A percentile compares a stretch with the other conserved stretches of the same genome.
phyloP scores from a whole-genome alignment of 2,888 invertebrate genomes.

The Cryptops parisi region DNA sequence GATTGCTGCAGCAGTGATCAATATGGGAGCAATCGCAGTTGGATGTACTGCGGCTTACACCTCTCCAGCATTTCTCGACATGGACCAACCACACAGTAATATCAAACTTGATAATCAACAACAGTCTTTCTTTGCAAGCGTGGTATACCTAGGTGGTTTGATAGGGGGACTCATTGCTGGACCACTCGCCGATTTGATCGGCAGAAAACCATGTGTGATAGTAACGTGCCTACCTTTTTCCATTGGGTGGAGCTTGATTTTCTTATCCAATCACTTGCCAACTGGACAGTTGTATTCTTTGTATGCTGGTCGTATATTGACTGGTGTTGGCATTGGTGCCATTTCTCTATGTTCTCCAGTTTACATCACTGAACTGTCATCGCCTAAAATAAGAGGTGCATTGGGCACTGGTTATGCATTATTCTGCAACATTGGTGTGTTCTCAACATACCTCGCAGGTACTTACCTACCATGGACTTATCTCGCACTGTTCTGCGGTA shows the following conservation, averaged over 20 bases:
- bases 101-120: slow-evolving; percentile 31
- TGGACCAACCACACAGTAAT: slow-evolving; percentile 34
- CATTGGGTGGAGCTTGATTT: slow-evolving; percentile 63
- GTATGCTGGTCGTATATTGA: slow-evolving; percentile 61
- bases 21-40: slow-evolving; percentile 43
- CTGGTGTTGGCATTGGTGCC: slow-evolving; percentile 76
- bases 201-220: slow-evolving; percentile 42
- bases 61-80: slow-evolving; percentile 56
- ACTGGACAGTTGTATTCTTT: slow-evolving; percentile 59
- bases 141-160: slow-evolving; percentile 74
- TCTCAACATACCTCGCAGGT: slow-evolving; percentile 47
- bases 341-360: slow-evolving; percentile 77
- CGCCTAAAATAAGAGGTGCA: slow-evolving; percentile 79
- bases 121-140: slow-evolving; percentile 68
- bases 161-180: slow-evolving; percentile 71
- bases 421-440: slow-evolving; percentile 69
- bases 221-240: slow-evolving; percentile 35
- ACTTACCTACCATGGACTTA: slow-evolving; percentile 62
- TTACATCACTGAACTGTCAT: slow-evolving; percentile 83
- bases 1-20: slow-evolving; percentile 42
- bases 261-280: slow-evolving; percentile 41
- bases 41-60: slow-evolving; percentile 57
- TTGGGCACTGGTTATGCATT: slow-evolving; percentile 81
- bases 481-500: slow-evolving; percentile 61
- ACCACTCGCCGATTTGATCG: slow-evolving; percentile 65